Percentiles rank a stretch among this genome's conserved stretches.
phyloP scores from a whole-genome alignment of 2,113 vertebrate species.

The Sinocyclocheilus maitianheensis region DNA sequence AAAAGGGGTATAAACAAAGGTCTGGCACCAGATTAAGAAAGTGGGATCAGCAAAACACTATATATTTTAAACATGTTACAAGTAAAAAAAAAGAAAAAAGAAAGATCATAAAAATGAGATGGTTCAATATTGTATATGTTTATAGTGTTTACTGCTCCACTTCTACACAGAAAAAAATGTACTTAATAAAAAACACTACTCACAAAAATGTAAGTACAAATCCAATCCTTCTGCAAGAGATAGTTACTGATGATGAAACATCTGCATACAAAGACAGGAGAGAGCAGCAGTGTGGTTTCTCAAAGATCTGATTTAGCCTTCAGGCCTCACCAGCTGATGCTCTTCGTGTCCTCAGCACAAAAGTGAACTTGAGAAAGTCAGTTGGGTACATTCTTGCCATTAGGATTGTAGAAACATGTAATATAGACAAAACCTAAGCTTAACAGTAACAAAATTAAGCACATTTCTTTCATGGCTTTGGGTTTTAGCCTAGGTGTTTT shows the following conservation, averaged over 20 bases:
- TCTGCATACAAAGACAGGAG: background rate
- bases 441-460: background rate
- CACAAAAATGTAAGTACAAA: background rate
- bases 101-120: too few species aligned
- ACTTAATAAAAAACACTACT: background rate
- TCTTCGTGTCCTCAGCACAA: background rate
- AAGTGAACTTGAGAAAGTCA: background rate
- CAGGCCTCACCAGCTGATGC: conserved; percentile 23
- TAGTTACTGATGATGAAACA: background rate
- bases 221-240: background rate
- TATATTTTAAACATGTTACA: background rate
- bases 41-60: background rate
- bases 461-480: background rate
- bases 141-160: background rate
- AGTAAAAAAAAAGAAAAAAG: too few species aligned
- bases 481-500: background rate
- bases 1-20: background rate
- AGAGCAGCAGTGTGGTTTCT: background rate
- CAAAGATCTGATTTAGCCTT: conserved; percentile 16
- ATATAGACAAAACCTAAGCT: background rate
- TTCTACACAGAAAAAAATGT: background rate
- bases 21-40: background rate
- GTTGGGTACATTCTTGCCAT: background rate
- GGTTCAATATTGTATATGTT: background rate
- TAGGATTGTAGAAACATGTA: background rate